phyloP scores from a whole-genome alignment of 1,140 invertebrate species.

The Eriosoma lanigerum region DNA sequence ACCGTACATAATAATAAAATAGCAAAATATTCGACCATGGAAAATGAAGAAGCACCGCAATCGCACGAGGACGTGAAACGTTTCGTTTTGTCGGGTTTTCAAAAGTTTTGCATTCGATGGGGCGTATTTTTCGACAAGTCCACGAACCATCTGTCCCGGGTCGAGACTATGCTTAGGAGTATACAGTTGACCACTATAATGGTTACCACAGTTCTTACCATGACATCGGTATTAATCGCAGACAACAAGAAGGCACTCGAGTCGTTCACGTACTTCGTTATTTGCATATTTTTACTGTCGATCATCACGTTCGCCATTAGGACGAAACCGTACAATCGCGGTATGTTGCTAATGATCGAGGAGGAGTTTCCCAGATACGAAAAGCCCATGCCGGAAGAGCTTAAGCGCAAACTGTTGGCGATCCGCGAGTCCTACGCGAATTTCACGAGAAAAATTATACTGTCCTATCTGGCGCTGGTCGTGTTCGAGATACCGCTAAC shows the following conservation, averaged over 20 bases:
- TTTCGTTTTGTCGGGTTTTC: slow-evolving; percentile 12
- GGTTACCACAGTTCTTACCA: background rate
- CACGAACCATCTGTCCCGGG: background rate
- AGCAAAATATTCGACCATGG: too few relatives aligned
- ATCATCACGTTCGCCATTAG: slow-evolving; percentile 3
- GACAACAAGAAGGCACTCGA: slow-evolving; percentile 32
- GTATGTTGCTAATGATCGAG: background rate
- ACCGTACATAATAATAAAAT: too few relatives aligned
- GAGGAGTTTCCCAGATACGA: background rate
- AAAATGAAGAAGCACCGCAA: too few relatives aligned
- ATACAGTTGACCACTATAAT: background rate
- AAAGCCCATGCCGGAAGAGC: background rate
- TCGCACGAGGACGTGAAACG: background rate
- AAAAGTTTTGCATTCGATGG: slow-evolving; percentile 25
- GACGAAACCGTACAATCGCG: slow-evolving; percentile 13
- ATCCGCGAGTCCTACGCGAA: background rate
- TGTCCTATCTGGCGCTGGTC: background rate
- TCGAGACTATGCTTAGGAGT: background rate
- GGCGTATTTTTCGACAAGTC: background rate
- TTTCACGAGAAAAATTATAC: background rate
- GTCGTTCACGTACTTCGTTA: slow-evolving; percentile 6
- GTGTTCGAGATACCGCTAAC: slow-evolving; percentile 14
- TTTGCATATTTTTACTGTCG: background rate
- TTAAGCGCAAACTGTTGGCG: background rate
- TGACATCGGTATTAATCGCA: background rate